Evolutionary conservation across 1,140 invertebrate genomes (phyloP).

Genomic region (Bradysia coprophila): DNA sequence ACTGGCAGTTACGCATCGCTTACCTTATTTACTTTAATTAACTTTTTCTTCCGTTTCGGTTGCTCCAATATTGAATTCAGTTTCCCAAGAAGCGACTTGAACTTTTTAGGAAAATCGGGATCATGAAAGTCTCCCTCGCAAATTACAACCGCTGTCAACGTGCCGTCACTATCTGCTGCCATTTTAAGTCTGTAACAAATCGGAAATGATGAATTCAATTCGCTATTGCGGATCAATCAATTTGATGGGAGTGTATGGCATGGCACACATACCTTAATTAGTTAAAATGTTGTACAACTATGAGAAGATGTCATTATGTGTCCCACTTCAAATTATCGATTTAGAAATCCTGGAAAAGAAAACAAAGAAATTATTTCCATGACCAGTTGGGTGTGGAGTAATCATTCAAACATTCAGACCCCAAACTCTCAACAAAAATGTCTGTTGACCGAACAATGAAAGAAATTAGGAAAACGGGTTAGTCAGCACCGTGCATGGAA

Average conservation of each 20-base stretch:
- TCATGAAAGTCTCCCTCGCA: conserved; percentile 5
- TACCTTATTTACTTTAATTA: conserved; percentile 6
- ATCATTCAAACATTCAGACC: too few species aligned
- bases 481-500: too few species aligned
- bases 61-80: conserved; percentile 4
- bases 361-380: too few species aligned
- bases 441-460: too few species aligned
- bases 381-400: too few species aligned
- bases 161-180: conserved; percentile 6
- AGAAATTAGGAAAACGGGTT: too few species aligned
- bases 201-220: background rate
- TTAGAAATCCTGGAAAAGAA: background rate
- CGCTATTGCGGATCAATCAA: background rate
- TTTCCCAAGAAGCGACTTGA: conserved; percentile 1
- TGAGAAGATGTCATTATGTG: background rate
- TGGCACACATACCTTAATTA: background rate
- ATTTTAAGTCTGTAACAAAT: conserved; percentile 1
- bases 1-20: background rate
- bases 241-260: background rate
- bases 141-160: conserved; percentile 6
- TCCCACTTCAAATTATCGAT: background rate
- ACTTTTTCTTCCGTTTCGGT: conserved; percentile 2
- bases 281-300: background rate
- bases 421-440: too few species aligned
- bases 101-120: conserved; percentile 6